Base-by-base conservation (phyloP, 2,797 vertebrate species). In the Emys orbicularis region DNA sequence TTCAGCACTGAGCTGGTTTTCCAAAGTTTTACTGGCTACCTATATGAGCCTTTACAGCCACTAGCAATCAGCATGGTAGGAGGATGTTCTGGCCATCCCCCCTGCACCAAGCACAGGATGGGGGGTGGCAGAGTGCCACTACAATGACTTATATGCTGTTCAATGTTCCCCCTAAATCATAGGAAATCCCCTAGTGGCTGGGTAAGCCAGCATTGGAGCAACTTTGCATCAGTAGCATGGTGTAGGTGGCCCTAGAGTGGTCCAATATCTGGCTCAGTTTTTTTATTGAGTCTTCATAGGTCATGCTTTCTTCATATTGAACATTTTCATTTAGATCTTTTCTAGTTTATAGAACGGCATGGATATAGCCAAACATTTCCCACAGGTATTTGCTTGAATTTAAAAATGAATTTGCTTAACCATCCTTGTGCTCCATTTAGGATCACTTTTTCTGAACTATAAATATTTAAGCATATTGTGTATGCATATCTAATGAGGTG, bases 181-280 rank as follows among this genome's bases (percentile, higher is more conserved):
- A 92, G 87, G 74, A 92, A 94, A 92, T 85, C 88, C 59, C 87
- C 84, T 81, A 80, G 83, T 53, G 94, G 87, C 25, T 56, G 81
- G 79, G 85, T 54, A 90, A 93, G 90, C 87, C 49, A 3, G 57
- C 34, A 84, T 37, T 87, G n/a, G 50, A 56, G 31, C 90, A 86
- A 29, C 65, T 89, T 90, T 90, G 82, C 85, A 83, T 21, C 84
- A 81, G 29, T 41, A 61, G 56, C 84, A 37, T 59, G 54, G 89
- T 96, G 94, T 47, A 77, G 83, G n/a, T 81, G 19, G 19, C 0
- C 16, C 44, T 89, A 76, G 89, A 91, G 89, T 2, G 8, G 21
- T 44, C 83, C 25, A 31, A 19, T 88, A 25, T 34, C 49, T 88
- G 90, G 81, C 11, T 92, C 84, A 44, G 34, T 41, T 59, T 76